Conservation (phyloP, 2,888 invertebrate species). For the Lycia hirtaria region DNA sequence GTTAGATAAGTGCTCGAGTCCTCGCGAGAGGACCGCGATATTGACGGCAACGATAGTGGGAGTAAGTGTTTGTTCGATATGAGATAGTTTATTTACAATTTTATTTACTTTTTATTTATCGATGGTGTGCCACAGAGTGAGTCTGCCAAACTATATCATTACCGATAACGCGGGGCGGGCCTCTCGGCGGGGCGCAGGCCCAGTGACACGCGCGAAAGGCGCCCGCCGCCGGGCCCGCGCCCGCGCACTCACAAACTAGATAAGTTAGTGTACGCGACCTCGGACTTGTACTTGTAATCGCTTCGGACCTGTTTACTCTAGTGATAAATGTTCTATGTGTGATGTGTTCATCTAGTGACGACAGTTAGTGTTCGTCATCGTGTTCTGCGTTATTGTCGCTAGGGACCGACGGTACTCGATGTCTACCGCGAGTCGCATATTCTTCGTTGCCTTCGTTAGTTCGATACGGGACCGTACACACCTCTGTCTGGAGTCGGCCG, state of each 20-base stretch:
- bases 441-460: slow-evolving; percentile 70
- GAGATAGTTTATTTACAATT: slow-evolving; percentile 83
- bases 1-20: slow-evolving; percentile 75
- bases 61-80: slow-evolving; percentile 83
- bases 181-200: too few relatives aligned
- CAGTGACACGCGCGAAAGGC: too few relatives aligned
- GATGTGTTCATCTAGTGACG: slow-evolving; percentile 81
- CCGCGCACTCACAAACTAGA: slow-evolving; percentile 75
- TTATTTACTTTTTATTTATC: slow-evolving; percentile 84
- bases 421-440: slow-evolving; percentile 64
- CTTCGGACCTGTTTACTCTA: slow-evolving; percentile 77
- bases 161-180: slow-evolving; percentile 66
- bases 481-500: too few relatives aligned
- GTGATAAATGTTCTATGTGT: slow-evolving; percentile 80
- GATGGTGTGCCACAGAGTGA: slow-evolving; percentile 86
- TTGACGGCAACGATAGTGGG: slow-evolving; percentile 83
- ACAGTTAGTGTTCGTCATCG: slow-evolving; percentile 74
- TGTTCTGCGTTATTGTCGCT: slow-evolving; percentile 55
- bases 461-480: too few relatives aligned
- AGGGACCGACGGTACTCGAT: slow-evolving; percentile 66
- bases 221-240: not conserved
- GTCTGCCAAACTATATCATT: slow-evolving; percentile 86
- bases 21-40: slow-evolving; percentile 80
- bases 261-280: slow-evolving; percentile 73
- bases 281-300: slow-evolving; percentile 67